Percentiles rank a stretch among this genome's conserved stretches.
phyloP scores from a whole-genome alignment of 2,888 invertebrate genomes.

The Kryphioiulus occultus region DNA sequence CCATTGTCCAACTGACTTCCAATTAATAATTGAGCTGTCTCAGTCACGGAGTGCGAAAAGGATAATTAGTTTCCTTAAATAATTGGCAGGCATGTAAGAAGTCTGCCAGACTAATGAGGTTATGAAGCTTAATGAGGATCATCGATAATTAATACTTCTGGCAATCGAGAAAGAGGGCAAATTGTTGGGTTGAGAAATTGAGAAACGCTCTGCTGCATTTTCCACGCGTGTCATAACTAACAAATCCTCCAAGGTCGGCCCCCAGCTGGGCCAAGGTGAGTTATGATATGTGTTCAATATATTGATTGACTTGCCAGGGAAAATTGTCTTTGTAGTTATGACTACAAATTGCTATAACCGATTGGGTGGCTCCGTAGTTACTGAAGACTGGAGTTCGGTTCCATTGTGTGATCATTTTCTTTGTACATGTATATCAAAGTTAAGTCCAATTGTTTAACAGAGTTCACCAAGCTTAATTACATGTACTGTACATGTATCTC shows the following conservation, averaged over 20 bases:
- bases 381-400: background rate
- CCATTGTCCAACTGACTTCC: background rate
- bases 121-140: background rate
- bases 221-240: background rate
- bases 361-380: background rate
- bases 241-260: background rate
- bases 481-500: too few species aligned
- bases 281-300: constrained; percentile 33
- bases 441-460: too few species aligned
- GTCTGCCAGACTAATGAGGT: background rate
- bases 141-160: background rate
- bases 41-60: background rate
- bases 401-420: background rate
- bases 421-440: too few species aligned
- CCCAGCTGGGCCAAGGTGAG: background rate
- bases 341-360: background rate
- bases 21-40: background rate
- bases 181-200: background rate
- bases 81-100: background rate
- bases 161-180: background rate
- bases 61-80: background rate
- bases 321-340: constrained; percentile 8
- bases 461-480: too few species aligned
- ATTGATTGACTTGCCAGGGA: background rate
- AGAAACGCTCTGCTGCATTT: background rate